Conservation (phyloP, 2,888 invertebrate species). For the Coelopa pilipes region DNA sequence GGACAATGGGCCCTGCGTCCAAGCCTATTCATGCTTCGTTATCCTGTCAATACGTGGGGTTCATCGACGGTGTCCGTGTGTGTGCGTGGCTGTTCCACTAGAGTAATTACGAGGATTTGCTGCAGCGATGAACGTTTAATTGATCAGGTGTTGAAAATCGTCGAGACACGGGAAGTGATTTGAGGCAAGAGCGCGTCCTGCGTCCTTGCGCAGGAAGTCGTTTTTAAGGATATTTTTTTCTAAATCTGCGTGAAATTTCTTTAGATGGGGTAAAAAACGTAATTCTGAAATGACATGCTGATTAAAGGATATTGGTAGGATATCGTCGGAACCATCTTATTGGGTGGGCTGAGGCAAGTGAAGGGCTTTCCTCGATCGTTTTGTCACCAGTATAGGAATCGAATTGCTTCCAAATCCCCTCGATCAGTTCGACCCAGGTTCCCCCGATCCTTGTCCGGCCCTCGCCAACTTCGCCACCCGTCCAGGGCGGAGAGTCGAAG, state of each 20-base stretch:
- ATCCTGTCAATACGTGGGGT: constrained; percentile 59
- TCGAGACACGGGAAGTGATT: not conserved
- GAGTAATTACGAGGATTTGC: constrained; percentile 5
- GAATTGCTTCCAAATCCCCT: too few species aligned
- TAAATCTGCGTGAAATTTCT: not conserved
- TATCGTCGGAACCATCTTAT: too few species aligned
- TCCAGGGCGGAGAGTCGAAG: too few species aligned
- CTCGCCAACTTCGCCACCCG: too few species aligned
- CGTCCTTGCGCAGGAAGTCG: not conserved
- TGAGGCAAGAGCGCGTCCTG: not conserved
- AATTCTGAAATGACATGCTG: too few species aligned
- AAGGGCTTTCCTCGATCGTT: too few species aligned
- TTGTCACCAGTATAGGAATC: too few species aligned
- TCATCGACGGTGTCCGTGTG: constrained; percentile 53
- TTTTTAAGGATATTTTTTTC: not conserved
- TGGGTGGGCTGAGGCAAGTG: too few species aligned
- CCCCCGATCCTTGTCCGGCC: too few species aligned
- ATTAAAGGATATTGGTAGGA: too few species aligned
- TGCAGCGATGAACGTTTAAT: not conserved
- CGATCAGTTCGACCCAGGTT: too few species aligned
- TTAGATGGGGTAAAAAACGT: too few species aligned
- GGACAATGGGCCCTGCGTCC: constrained; percentile 40
- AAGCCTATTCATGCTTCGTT: constrained; percentile 63
- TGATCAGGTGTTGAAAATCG: constrained; percentile 17
- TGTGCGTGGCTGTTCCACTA: constrained; percentile 17